phyloP scores from a whole-genome alignment of 2,888 invertebrate genomes.

The Uropetala carovei region DNA sequence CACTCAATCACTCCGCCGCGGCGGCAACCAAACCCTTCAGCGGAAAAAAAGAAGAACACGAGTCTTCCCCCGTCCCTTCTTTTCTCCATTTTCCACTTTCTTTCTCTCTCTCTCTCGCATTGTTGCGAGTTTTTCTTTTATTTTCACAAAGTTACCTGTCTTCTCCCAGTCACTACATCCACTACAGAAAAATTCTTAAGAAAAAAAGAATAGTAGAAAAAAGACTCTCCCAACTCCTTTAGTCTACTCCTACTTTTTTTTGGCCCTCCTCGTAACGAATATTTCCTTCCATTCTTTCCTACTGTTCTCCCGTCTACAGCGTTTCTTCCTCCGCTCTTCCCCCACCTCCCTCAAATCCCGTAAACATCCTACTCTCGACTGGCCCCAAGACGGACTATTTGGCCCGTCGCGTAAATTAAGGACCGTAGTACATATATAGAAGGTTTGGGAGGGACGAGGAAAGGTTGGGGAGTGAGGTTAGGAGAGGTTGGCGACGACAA shows the following conservation, averaged over 20 bases:
- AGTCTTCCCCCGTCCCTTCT: background rate
- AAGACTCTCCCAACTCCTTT: too few relatives aligned
- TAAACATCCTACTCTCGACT: background rate
- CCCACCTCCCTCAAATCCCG: background rate
- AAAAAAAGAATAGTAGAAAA: background rate
- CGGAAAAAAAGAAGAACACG: background rate
- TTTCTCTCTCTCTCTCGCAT: background rate
- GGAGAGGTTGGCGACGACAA: background rate
- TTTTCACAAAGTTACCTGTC: constrained; percentile 7
- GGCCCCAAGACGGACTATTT: background rate
- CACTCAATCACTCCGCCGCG: background rate
- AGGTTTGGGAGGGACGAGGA: background rate
- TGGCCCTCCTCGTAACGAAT: too few relatives aligned
- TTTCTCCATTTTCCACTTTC: background rate
- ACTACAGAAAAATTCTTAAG: background rate
- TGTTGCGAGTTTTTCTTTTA: background rate
- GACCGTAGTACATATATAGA: background rate
- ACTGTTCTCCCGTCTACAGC: background rate
- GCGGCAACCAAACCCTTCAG: background rate
- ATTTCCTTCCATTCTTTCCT: background rate
- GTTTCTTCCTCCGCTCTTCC: background rate
- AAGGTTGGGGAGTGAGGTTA: background rate
- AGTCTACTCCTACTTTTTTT: too few relatives aligned
- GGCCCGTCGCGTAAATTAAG: constrained; percentile 20
- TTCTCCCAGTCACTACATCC: constrained; percentile 8